Percentiles rank a stretch among this genome's conserved stretches.
phyloP scores from a whole-genome alignment of 1,140 invertebrate species.

The Leptinotarsa defecta region DNA sequence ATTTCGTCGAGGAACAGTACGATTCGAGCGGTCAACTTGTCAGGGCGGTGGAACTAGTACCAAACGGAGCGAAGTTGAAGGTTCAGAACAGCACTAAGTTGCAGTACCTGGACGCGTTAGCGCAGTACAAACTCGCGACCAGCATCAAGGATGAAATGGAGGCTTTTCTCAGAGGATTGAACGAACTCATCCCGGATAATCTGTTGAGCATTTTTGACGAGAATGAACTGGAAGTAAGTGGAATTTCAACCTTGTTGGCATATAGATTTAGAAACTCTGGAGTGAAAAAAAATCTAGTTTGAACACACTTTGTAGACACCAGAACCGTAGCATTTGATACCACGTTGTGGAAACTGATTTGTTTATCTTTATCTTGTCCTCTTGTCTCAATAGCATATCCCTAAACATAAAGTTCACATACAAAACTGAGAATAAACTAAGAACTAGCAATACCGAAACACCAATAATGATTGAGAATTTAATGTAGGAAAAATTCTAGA shows the following conservation, averaged over 20 bases:
- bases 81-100: constrained; percentile 81
- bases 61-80: constrained; percentile 69
- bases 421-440: no score
- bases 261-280: no score
- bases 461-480: no score
- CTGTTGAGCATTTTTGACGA: constrained; percentile 94
- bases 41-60: constrained; percentile 73
- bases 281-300: no score
- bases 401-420: no score
- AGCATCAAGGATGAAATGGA: constrained; percentile 84
- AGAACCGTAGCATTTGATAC: no score
- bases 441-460: no score
- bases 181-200: constrained; percentile 90
- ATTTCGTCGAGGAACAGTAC: constrained; percentile 89
- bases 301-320: neutral
- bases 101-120: constrained; percentile 85
- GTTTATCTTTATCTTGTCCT: no score
- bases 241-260: neutral
- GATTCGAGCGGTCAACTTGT: constrained; percentile 75
- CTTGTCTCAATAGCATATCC: no score
- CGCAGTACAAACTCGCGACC: constrained; percentile 83
- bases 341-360: no score
- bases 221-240: constrained; percentile 87
- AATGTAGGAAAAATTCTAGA: no score
- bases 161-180: constrained; percentile 85